Evolutionary conservation across 2,888 invertebrate species (phyloP).

Genomic region (Brachynemurus nebulosus): DNA sequence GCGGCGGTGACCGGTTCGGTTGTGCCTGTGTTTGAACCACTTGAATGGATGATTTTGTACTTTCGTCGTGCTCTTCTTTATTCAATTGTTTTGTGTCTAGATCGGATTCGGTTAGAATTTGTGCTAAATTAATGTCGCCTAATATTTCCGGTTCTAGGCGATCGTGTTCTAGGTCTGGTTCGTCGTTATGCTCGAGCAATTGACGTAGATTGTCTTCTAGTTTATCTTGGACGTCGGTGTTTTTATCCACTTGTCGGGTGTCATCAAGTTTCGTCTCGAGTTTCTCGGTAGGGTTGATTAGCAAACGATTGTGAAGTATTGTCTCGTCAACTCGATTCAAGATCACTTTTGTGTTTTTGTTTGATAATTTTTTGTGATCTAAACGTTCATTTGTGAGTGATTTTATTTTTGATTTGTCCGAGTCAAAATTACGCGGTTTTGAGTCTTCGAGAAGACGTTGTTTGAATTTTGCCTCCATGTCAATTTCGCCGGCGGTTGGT

Average conservation of each 20-base stretch:
- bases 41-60: not conserved
- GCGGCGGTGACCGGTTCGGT: conserved; percentile 18
- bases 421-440: conserved; percentile 8
- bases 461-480: conserved; percentile 42
- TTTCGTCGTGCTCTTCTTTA: not conserved
- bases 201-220: conserved; percentile 5
- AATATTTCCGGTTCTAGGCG: not conserved
- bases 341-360: conserved; percentile 2
- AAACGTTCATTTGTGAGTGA: conserved; percentile 20
- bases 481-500: conserved; percentile 32
- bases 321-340: conserved; percentile 3
- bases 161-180: not conserved
- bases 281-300: not conserved
- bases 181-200: conserved; percentile 3
- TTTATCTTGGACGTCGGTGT: not conserved
- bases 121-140: conserved; percentile 6
- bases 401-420: conserved; percentile 13
- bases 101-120: conserved; percentile 6
- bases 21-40: conserved; percentile 1
- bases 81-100: not conserved
- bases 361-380: not conserved
- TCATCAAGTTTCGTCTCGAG: not conserved
- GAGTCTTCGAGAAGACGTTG: conserved; percentile 39
- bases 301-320: conserved; percentile 5
- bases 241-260: too few relatives aligned